Percentiles rank a stretch among this genome's conserved stretches.
These are phyloP conservation scores for Uropetala carovei DNA, from an alignment of 2,888 invertebrate species.

Conservation along the genomic window DNA sequence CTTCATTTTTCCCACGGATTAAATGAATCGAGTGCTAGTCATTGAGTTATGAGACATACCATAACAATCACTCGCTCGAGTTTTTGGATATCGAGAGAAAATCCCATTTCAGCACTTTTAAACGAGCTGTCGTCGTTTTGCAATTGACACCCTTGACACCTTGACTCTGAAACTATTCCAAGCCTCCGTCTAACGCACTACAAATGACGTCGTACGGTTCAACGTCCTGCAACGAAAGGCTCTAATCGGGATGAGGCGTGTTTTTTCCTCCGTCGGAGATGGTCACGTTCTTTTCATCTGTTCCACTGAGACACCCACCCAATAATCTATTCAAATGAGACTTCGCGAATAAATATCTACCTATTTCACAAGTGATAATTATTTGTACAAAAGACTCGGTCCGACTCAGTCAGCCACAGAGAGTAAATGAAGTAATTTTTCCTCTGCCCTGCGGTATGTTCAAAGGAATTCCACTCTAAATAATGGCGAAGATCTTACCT, in stretches of 20 bases:
- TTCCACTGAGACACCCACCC: slow-evolving; percentile 14
- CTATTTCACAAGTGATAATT: neutral
- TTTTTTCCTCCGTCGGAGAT: slow-evolving; percentile 3
- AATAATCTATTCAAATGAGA: slow-evolving; percentile 32
- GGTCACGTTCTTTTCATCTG: slow-evolving; percentile 12
- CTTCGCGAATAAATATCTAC: neutral
- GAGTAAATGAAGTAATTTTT: too few relatives aligned
- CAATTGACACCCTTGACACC: too few relatives aligned
- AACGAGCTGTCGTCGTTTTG: too few relatives aligned
- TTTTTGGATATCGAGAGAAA: too few relatives aligned
- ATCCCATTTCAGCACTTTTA: too few relatives aligned
- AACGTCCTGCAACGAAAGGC: neutral
- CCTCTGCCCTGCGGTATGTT: neutral
- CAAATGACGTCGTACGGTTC: slow-evolving; percentile 24
- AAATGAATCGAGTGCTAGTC: too few relatives aligned
- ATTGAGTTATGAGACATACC: too few relatives aligned
- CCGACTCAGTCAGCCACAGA: too few relatives aligned
- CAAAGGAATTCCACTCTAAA: too few relatives aligned
- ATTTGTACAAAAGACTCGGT: neutral
- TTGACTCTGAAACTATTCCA: neutral
- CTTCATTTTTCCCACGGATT: too few relatives aligned
- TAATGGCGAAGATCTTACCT: too few relatives aligned
- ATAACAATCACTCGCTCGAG: too few relatives aligned
- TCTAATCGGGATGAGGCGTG: slow-evolving; percentile 29
- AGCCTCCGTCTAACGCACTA: slow-evolving; percentile 17